Conservation (phyloP, 2,888 invertebrate genomes). For the Sthenelais limicola region DNA sequence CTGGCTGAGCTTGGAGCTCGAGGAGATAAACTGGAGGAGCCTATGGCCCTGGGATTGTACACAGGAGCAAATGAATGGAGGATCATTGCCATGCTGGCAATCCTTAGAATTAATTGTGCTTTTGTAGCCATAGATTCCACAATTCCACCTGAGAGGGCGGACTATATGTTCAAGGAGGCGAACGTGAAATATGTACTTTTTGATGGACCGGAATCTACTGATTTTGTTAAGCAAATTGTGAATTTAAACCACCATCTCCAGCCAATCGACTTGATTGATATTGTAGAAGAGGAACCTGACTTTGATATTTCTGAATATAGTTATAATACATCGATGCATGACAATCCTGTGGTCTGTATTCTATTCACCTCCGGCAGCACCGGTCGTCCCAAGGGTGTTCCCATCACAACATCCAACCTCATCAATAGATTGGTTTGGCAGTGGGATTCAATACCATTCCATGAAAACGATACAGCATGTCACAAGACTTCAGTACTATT, state of each 20-base stretch:
- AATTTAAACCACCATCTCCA: neutral
- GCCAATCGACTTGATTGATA: neutral
- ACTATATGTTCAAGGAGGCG: constrained; percentile 55
- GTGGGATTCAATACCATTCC: constrained; percentile 86
- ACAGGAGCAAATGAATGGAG: constrained; percentile 11
- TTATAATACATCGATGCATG: neutral
- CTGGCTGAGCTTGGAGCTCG: neutral
- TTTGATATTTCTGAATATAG: neutral
- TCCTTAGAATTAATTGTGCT: constrained; percentile 50
- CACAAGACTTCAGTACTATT: constrained; percentile 94
- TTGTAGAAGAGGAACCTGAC: neutral
- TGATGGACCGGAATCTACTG: constrained; percentile 43
- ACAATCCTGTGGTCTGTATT: constrained; percentile 70
- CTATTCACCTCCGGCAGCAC: constrained; percentile 92
- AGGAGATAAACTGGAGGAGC: constrained; percentile 67
- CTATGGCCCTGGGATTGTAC: constrained; percentile 75
- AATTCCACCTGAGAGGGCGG: constrained; percentile 54
- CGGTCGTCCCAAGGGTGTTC: constrained; percentile 88
- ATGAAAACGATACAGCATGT: constrained; percentile 81
- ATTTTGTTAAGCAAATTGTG: neutral
- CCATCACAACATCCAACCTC: constrained; percentile 81
- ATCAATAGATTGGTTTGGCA: constrained; percentile 87
- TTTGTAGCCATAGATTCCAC: constrained; percentile 60
- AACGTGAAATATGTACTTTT: constrained; percentile 34
- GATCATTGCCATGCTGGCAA: constrained; percentile 72